Percentiles rank a stretch among this genome's conserved stretches.
These are phyloP conservation scores for Lepus timidus DNA, from an alignment of 2,113 vertebrate species.

Conservation along the genomic window DNA sequence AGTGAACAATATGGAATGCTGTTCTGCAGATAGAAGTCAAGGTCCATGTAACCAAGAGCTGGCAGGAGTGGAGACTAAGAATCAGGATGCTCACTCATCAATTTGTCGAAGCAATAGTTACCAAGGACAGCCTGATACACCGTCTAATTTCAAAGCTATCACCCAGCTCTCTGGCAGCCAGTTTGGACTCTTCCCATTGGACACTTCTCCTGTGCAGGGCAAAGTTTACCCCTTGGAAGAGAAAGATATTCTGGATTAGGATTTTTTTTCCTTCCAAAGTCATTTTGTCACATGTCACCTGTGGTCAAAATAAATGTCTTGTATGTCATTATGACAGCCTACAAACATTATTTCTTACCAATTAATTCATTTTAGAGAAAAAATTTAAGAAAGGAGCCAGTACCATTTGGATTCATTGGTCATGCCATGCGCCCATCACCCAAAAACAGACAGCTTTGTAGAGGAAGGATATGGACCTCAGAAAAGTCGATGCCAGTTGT, in stretches of 20 bases:
- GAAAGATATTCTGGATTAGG: constrained; percentile 10
- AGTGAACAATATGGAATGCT: background rate
- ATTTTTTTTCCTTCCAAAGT: constrained; percentile 42
- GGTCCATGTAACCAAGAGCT: background rate
- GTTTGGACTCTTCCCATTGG: background rate
- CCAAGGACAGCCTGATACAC: background rate
- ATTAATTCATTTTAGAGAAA: constrained; percentile 36
- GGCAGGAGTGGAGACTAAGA: background rate
- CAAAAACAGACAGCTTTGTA: background rate
- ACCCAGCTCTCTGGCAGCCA: background rate
- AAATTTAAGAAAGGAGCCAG: background rate
- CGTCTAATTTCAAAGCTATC: background rate
- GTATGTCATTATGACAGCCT: background rate
- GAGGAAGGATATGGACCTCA: background rate
- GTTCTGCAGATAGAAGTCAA: background rate
- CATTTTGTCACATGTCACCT: background rate
- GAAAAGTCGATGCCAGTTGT: background rate
- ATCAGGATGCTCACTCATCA: background rate
- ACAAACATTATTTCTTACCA: background rate
- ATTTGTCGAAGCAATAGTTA: background rate
- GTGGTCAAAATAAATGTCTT: constrained; percentile 34
- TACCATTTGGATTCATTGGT: background rate
- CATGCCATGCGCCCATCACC: background rate
- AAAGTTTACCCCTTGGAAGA: background rate
- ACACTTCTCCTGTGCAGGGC: background rate